These are phyloP conservation scores for Macheiramphus alcinus DNA, from an alignment of 2,113 vertebrate species.

Conservation along the genomic window DNA sequence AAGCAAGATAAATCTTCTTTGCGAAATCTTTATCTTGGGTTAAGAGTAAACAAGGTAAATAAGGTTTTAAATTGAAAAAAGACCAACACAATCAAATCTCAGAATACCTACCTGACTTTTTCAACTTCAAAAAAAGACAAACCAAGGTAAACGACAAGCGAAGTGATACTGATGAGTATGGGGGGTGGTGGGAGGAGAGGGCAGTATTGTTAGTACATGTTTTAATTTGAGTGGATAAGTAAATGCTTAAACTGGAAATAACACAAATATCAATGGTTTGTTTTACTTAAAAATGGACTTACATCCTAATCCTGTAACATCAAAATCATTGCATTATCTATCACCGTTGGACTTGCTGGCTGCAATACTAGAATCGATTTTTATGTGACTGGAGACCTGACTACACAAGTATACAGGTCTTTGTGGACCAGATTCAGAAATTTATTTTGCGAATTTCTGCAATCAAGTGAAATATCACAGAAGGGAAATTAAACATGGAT, in stretches of 20 bases:
- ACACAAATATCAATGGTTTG: background rate
- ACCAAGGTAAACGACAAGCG: background rate
- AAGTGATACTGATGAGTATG: background rate
- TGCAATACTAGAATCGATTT: background rate
- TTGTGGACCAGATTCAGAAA: background rate
- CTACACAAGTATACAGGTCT: background rate
- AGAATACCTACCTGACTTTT: background rate
- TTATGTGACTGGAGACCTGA: background rate
- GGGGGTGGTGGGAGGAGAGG: rapidly evolving
- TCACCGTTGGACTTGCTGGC: background rate
- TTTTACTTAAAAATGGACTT: background rate
- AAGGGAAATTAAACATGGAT: background rate
- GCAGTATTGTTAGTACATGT: background rate
- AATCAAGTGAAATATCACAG: background rate
- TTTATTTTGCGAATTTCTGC: background rate
- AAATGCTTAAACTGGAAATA: background rate
- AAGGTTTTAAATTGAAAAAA: background rate
- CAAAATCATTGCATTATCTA: background rate
- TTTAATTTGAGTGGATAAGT: background rate
- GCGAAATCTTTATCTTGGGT: background rate
- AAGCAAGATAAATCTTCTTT: background rate
- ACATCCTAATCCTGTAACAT: background rate
- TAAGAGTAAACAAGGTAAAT: background rate
- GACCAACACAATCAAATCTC: background rate
- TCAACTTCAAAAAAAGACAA: background rate